These are phyloP conservation scores for Cyphomyrus discorhynchus DNA, from an alignment of 2,113 vertebrate genomes.

Conservation along the genomic window DNA sequence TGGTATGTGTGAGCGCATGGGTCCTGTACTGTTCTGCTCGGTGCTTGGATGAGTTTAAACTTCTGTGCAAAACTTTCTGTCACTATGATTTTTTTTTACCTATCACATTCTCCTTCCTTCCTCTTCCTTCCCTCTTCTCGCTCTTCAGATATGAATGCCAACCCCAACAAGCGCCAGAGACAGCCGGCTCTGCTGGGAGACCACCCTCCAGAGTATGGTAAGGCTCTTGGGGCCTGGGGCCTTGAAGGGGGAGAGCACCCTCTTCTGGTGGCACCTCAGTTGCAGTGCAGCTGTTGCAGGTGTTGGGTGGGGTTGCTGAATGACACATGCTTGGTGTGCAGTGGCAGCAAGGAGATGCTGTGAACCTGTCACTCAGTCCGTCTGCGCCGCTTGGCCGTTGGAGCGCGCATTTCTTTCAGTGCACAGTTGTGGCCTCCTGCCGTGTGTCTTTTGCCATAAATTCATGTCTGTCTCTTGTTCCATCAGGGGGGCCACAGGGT, in stretches of 20 bases:
- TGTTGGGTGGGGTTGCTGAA: background rate
- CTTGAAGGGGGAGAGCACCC: background rate
- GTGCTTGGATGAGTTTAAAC: background rate
- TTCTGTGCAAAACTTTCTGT: conserved; percentile 7
- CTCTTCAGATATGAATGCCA: conserved; percentile 32
- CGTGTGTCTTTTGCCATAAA: background rate
- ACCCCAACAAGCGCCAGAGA: conserved; percentile 66
- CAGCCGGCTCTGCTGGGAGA: conserved; percentile 67
- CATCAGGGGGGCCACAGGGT: conserved; percentile 67
- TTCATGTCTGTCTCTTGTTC: background rate
- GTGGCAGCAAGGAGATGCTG: conserved; percentile 33
- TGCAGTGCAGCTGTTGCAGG: background rate
- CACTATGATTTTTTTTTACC: conserved; percentile 14
- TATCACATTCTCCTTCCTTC: background rate
- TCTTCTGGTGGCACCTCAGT: background rate
- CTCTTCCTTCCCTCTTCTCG: background rate
- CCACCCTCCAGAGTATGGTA: conserved; percentile 67
- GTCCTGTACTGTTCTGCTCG: background rate
- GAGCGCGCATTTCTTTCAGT: background rate
- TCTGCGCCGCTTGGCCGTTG: background rate
- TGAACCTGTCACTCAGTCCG: background rate
- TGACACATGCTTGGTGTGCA: conserved; percentile 23
- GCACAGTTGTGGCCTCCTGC: background rate
- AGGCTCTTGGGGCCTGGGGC: conserved; percentile 21
- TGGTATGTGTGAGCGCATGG: background rate